Evolutionary conservation across 2,797 vertebrate genomes (phyloP), one percentile per base, ranked within the genome.

Genomic region (Sebastes kiyomatsui): DNA sequence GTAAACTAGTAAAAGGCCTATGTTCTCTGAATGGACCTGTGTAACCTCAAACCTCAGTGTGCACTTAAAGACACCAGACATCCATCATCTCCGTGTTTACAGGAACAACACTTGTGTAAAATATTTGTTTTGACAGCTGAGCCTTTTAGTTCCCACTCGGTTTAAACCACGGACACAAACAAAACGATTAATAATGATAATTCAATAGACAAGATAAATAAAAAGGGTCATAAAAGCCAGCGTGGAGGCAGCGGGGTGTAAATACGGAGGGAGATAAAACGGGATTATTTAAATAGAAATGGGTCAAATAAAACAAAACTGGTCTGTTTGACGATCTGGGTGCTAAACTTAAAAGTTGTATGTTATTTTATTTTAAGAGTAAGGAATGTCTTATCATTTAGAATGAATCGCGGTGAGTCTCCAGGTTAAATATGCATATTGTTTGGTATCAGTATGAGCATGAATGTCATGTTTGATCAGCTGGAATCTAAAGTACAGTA

Each of bases 41-140:
- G 16, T 28, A 27, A 71, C 69, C 72, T 72, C 73, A 72, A 75
- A 62, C 27, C 68, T 72, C 72, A 70, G n/a, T 2, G 35, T 60
- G 22, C 75, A 71, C 60, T 67, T 68, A 58, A 67, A 71, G 70
- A 56, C n/a, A 18, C 58, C 58, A 54, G 67, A 28, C 22, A 4
- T 28, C 42, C 22, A 27, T 64, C 32, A 25, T n/a, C 65, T 71
- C 14, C 16, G 6, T 13, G n/a, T 61, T 70, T 70, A 46, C 23
- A 54, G 58, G 59, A 75, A 60, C 69, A 73, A 38, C 52, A 28
- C 33, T 14, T 7, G 18, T 13, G 18, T 69, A n/a, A 65, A 77
- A 70, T 46, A 70, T 74, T 54, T 67, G 70, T 30, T 46, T 18
- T 72, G 76, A 76, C 76, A 69, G 68, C 65, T 16, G 60, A 83